Percentiles rank a stretch among this genome's conserved stretches.
Conservation (phyloP, 92 coral and sea anemone species). For the Pocillopora meandrina region DNA sequence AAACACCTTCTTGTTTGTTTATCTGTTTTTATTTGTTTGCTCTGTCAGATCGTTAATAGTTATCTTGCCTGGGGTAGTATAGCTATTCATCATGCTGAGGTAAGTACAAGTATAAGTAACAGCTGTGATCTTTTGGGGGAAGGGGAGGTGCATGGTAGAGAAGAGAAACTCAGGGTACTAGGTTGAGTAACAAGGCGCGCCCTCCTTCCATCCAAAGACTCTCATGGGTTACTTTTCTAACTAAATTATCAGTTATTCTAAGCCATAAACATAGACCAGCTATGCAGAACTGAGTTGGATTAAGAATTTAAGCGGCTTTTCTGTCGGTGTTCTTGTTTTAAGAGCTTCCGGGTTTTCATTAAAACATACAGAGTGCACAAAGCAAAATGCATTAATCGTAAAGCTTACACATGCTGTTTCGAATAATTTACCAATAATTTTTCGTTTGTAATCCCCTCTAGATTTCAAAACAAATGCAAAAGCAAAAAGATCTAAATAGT, state of each 20-base stretch:
- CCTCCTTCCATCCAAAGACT: neutral
- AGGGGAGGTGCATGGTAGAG: neutral
- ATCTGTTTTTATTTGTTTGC: neutral
- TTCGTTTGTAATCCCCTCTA: constrained; percentile 10
- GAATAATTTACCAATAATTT: neutral
- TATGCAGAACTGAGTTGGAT: too few relatives aligned
- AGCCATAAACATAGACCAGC: too few relatives aligned
- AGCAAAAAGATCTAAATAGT: constrained; percentile 91
- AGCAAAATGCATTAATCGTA: too few relatives aligned
- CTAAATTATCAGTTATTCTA: too few relatives aligned
- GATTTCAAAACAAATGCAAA: constrained; percentile 96
- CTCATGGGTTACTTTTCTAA: neutral
- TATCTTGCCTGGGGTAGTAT: constrained; percentile 98
- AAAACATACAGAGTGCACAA: too few relatives aligned
- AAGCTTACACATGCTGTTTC: too few relatives aligned
- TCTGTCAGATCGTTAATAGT: constrained; percentile 80
- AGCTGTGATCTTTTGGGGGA: neutral
- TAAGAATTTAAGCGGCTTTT: too few relatives aligned
- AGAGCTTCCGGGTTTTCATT: too few relatives aligned
- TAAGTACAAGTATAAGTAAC: constrained; percentile 20
- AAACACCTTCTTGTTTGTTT: neutral
- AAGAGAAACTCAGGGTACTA: too few relatives aligned
- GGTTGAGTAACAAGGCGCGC: neutral
- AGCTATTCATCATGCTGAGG: constrained; percentile 98
- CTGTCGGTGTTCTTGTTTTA: too few relatives aligned